Evolutionary conservation across 2,797 vertebrate species (phyloP), one percentile per base, ranked within the genome.

Genomic region (Pachyuromys duprasi): DNA sequence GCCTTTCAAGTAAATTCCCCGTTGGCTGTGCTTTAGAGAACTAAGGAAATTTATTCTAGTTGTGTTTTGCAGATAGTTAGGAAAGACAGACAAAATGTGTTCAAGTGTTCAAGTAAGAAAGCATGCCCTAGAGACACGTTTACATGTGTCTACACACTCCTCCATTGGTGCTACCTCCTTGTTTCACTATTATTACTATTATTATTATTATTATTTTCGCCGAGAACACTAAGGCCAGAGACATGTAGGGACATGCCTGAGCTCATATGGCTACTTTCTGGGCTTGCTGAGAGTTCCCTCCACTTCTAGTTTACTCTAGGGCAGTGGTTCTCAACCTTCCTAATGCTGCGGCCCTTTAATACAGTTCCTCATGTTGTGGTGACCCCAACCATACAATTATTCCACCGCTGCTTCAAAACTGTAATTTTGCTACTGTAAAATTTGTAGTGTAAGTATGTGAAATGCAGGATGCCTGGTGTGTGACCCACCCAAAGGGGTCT

Each of bases 1-100:
- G 49, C 18, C 49, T 83, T 97, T 92, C 53, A 80, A 53, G 39
- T 72, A 55, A 89, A 86, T 91, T 74, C 91, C 72, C 84, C 84
- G 28, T 87, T 57, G 74, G 86, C 75, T 94, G 31, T 67, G 31
- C 26, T 80, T 81, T 11, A 89, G 31, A 82, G 49, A 92, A 96
- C 42, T 9, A 28, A 75, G 49, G 24, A 31, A 75, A 95, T 72
- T 26, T 45, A 75, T 28, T 45, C 39, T 20, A 67, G 82, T 67
- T 70, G 57, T 36, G 14, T 89, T 93, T 81, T 82, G 82, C 33
- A 69, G 80, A 86, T 79, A 55, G 74, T 81, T 36, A 70, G 63
- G 42, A 86, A 63, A 55, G 93, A 92, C 80, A 88, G 81, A 60
- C 67, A 60, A 39, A 57, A 11, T 31, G 39, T 11, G 33, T 22